A percentile compares a stretch with the other conserved stretches of the same genome.
phyloP scores from a whole-genome alignment of 2,797 vertebrate species.

The Vultur gryphus region DNA sequence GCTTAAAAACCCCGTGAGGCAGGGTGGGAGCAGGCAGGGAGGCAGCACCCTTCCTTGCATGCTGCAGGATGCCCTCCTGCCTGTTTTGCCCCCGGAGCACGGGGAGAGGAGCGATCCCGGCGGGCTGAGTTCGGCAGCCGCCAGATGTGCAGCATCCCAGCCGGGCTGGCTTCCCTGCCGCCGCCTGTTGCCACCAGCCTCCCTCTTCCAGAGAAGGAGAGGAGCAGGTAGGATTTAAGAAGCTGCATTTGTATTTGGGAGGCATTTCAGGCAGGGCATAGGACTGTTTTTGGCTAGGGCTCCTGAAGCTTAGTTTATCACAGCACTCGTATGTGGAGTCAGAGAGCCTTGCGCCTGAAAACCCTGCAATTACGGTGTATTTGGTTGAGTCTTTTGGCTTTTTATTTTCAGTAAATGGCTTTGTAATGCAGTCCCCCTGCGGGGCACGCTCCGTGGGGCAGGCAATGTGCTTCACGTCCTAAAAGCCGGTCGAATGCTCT shows the following conservation, averaged over 20 bases:
- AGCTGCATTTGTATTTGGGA: background rate
- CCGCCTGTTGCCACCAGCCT: background rate
- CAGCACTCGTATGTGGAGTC: rapidly evolving
- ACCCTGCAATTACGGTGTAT: background rate
- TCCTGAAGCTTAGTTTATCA: background rate
- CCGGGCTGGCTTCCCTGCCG: background rate
- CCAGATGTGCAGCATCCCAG: background rate
- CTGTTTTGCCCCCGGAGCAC: rapidly evolving
- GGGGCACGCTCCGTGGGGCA: background rate
- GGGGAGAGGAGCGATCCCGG: background rate
- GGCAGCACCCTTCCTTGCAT: background rate
- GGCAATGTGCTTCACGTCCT: background rate
- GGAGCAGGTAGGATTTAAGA: background rate
- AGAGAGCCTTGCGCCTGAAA: background rate
- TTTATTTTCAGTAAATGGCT: slow-evolving; percentile 4
- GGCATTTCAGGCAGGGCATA: background rate
- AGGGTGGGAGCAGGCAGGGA: background rate
- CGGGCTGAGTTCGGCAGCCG: rapidly evolving
- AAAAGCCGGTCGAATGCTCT: background rate
- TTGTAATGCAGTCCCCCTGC: background rate
- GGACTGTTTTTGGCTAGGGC: background rate
- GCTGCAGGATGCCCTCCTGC: background rate
- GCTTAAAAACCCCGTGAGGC: background rate
- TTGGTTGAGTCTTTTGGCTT: background rate
- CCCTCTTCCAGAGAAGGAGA: background rate